These are phyloP conservation scores for Tylochromis polylepis DNA, from an alignment of 2,113 vertebrate species.

Conservation along the genomic window DNA sequence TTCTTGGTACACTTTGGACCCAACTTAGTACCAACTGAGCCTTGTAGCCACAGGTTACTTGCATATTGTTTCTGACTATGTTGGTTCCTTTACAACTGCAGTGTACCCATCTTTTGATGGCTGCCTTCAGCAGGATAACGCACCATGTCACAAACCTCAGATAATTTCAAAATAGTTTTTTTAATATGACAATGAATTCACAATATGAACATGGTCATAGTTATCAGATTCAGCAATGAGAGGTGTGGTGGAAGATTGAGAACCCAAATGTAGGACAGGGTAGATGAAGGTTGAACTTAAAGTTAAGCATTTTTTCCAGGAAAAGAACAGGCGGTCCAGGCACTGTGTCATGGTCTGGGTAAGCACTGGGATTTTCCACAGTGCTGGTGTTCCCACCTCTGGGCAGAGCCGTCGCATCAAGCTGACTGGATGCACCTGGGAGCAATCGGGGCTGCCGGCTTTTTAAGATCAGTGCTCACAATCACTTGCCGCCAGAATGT, in stretches of 20 bases:
- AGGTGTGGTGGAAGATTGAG: not conserved
- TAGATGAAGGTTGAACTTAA: not conserved
- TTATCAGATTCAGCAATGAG: not conserved
- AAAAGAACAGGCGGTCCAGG: not conserved
- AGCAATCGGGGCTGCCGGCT: no score
- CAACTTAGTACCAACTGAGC: not conserved
- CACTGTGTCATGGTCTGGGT: no score
- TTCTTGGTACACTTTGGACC: not conserved
- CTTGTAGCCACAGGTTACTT: not conserved
- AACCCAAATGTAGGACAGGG: not conserved
- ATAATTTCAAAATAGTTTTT: no score
- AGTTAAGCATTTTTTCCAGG: not conserved
- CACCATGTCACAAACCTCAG: no score
- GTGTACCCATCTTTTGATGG: not conserved
- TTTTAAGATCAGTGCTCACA: no score
- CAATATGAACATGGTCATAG: not conserved
- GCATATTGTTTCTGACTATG: not conserved
- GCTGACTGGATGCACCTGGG: no score
- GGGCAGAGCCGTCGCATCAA: no score
- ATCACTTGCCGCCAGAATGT: no score
- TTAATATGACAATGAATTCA: not conserved
- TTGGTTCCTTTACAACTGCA: not conserved
- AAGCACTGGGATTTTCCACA: no score
- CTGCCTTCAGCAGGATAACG: not conserved
- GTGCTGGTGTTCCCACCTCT: no score